phyloP scores from a whole-genome alignment of 2,888 invertebrate species.

The Lacanobia wlatinum region DNA sequence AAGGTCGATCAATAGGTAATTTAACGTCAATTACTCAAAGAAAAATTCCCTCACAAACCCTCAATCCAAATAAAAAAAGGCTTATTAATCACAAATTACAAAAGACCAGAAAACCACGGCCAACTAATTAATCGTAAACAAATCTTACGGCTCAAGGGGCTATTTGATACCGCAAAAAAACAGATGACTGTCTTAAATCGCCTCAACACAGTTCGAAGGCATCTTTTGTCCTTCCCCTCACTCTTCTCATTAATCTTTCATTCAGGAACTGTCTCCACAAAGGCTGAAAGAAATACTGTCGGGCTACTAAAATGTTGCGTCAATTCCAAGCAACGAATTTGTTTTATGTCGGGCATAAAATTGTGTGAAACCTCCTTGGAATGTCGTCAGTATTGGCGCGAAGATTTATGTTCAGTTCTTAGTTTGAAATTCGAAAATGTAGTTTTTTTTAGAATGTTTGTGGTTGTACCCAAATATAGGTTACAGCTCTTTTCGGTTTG shows the following conservation, averaged over 20 bases:
- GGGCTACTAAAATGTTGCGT: slow-evolving; percentile 60
- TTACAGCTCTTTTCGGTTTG: background rate
- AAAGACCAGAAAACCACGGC: too few relatives aligned
- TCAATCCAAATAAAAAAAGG: background rate
- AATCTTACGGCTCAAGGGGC: slow-evolving; percentile 20
- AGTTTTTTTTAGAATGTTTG: background rate
- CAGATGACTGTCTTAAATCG: slow-evolving; percentile 52
- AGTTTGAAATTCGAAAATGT: slow-evolving; percentile 15
- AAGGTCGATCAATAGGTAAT: background rate
- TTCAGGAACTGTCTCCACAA: slow-evolving; percentile 65
- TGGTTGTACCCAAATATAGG: background rate
- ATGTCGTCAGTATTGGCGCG: slow-evolving; percentile 21
- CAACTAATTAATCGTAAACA: too few relatives aligned
- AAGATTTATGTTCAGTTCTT: slow-evolving; percentile 19
- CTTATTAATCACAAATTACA: background rate
- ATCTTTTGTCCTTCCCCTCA: slow-evolving; percentile 56
- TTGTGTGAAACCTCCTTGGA: slow-evolving; percentile 35
- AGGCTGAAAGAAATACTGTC: slow-evolving; percentile 62
- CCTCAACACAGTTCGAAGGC: slow-evolving; percentile 35
- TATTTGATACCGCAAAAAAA: slow-evolving; percentile 34
- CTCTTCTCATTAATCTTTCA: slow-evolving; percentile 76
- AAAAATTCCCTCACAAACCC: background rate
- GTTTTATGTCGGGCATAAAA: slow-evolving; percentile 39
- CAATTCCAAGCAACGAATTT: slow-evolving; percentile 42
- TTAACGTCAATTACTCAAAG: background rate